Conservation (phyloP, 2,888 invertebrate species). For the Nysson spinosus region DNA sequence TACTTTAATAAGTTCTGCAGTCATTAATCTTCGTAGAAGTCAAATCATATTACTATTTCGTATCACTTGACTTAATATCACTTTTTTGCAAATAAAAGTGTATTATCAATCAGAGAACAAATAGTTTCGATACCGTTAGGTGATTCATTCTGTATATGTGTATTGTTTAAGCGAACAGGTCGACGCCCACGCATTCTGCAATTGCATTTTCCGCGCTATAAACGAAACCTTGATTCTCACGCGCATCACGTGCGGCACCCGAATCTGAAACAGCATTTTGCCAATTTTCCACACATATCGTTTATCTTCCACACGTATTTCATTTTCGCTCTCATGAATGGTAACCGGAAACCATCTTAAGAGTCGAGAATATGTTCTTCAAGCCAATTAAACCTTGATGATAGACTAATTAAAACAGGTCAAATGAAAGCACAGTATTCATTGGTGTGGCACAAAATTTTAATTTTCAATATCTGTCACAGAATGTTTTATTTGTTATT, state of each 20-base stretch:
- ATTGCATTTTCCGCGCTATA: slow-evolving; percentile 38
- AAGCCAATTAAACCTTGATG: too few relatives aligned
- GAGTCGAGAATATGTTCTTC: too few relatives aligned
- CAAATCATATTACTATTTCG: neutral
- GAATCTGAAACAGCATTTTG: slow-evolving; percentile 22
- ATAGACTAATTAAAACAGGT: too few relatives aligned
- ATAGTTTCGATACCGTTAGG: slow-evolving; percentile 23
- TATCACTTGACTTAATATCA: neutral
- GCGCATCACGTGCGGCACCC: neutral
- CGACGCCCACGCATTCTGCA: slow-evolving; percentile 19
- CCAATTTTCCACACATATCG: slow-evolving; percentile 23
- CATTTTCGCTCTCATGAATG: neutral
- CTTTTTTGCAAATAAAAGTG: too few relatives aligned
- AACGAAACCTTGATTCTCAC: slow-evolving; percentile 44
- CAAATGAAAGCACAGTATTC: too few relatives aligned
- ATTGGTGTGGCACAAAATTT: too few relatives aligned
- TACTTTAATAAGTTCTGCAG: too few relatives aligned
- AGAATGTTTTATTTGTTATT: too few relatives aligned
- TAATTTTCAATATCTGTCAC: too few relatives aligned
- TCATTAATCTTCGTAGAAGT: too few relatives aligned
- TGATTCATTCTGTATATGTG: slow-evolving; percentile 39
- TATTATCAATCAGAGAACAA: neutral
- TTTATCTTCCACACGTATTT: neutral
- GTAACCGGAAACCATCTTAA: too few relatives aligned
- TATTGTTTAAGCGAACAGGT: slow-evolving; percentile 24